These are phyloP conservation scores for Lordiphosa mommai DNA, from an alignment of 1,140 invertebrate species.

Conservation along the genomic window DNA sequence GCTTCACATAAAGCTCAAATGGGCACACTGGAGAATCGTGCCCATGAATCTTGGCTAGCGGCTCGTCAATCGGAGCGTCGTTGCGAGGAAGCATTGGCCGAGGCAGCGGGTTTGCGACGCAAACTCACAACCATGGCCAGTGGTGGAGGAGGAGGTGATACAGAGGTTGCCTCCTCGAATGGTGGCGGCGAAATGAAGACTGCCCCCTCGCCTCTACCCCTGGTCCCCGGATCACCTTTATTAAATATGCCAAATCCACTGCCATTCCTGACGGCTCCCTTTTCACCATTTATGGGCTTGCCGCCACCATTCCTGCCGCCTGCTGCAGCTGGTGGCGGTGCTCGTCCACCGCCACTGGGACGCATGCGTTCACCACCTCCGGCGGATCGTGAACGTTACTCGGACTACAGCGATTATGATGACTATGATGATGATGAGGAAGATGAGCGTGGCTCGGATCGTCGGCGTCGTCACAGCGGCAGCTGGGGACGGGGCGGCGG, in stretches of 20 bases:
- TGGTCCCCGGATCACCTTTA: conserved; percentile 67
- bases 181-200: conserved; percentile 38
- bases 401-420: conserved; percentile 61
- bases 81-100: conserved; percentile 87
- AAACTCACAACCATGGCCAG: conserved; percentile 82
- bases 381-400: conserved; percentile 44
- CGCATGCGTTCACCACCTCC: conserved; percentile 84
- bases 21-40: conserved; percentile 86
- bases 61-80: conserved; percentile 87
- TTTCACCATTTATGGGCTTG: conserved; percentile 79
- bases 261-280: conserved; percentile 81
- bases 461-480: conserved; percentile 47
- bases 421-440: conserved; percentile 70
- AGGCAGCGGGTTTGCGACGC: conserved; percentile 86
- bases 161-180: conserved; percentile 38
- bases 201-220: conserved; percentile 79
- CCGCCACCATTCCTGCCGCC: conserved; percentile 81
- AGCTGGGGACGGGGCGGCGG: conserved; percentile 53
- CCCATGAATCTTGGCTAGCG: conserved; percentile 89
- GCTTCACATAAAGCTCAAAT: conserved; percentile 88
- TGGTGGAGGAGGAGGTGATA: conserved; percentile 23
- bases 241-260: conserved; percentile 74
- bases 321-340: conserved; percentile 80
- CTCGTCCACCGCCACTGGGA: conserved; percentile 83
- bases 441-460: conserved; percentile 41